Conservation (phyloP, 2,113 vertebrate species). For the Toxotes jaculatrix region DNA sequence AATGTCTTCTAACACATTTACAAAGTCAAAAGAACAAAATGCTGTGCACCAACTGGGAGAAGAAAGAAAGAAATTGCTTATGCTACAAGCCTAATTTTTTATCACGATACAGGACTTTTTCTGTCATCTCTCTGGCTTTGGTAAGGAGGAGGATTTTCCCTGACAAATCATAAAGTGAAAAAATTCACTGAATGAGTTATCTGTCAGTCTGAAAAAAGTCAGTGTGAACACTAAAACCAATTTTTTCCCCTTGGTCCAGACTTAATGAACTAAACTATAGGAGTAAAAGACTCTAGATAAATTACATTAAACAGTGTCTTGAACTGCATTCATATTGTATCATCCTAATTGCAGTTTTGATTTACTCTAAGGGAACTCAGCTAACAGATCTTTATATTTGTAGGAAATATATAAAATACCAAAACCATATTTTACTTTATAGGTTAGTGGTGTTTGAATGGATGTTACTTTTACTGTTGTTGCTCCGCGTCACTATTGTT, state of each 20-base stretch:
- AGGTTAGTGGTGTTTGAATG: background rate
- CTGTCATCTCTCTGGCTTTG: background rate
- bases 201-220: too few species aligned
- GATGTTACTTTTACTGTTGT: background rate
- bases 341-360: too few species aligned
- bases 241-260: background rate
- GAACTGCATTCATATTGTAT: background rate
- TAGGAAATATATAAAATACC: background rate
- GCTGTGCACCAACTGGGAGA: background rate
- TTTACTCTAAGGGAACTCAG: too few species aligned
- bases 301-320: background rate
- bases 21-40: too few species aligned
- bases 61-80: background rate
- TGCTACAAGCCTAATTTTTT: too few species aligned
- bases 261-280: background rate
- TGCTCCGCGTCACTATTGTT: background rate
- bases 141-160: background rate
- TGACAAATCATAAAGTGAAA: background rate
- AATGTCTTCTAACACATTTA: too few species aligned
- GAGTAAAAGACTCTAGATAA: background rate
- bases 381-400: background rate
- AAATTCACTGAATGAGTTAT: background rate
- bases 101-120: too few species aligned
- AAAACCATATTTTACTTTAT: background rate
- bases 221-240: too few species aligned